Conservation (phyloP, 2,797 vertebrate genomes). For the Staurois parvus region DNA sequence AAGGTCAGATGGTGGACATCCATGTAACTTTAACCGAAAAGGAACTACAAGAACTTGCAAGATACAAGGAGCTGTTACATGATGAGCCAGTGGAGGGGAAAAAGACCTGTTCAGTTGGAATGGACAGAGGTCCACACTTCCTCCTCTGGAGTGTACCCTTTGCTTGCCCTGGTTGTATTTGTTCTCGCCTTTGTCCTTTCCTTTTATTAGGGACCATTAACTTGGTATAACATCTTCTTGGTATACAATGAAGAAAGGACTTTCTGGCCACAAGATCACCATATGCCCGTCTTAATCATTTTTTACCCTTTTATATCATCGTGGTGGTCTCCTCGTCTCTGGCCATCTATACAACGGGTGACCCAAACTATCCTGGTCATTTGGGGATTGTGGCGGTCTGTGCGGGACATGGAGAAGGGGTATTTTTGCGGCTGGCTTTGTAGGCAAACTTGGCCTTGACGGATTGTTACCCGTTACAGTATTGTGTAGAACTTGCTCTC, state of each 20-base stretch:
- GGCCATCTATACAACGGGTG: constrained; percentile 87
- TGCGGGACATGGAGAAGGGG: constrained; percentile 97
- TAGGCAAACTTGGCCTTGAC: constrained; percentile 94
- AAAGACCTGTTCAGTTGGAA: constrained; percentile 80
- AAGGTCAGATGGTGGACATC: constrained; percentile 98
- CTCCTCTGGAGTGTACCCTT: constrained; percentile 91
- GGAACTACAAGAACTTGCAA: constrained; percentile 91
- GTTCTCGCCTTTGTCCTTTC: constrained; percentile 93
- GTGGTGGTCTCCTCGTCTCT: constrained; percentile 89
- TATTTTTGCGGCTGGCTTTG: constrained; percentile 98
- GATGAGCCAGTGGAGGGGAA: constrained; percentile 74
- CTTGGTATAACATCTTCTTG: constrained; percentile 98
- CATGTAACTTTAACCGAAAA: constrained; percentile 93
- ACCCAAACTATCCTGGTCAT: constrained; percentile 96
- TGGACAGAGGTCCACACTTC: constrained; percentile 89
- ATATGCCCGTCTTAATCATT: constrained; percentile 95
- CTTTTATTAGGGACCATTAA: constrained; percentile 98
- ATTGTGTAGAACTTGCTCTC: constrained; percentile 93
- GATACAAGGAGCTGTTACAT: constrained; percentile 86
- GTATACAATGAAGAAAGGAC: constrained; percentile 99
- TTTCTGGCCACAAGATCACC: constrained; percentile 98
- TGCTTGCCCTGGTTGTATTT: constrained; percentile 91
- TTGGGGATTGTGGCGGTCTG: constrained; percentile 91
- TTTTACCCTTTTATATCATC: constrained; percentile 97
- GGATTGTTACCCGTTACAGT: constrained; percentile 96